Evolutionary conservation across 2,113 vertebrate species (phyloP).

Genomic region (Zingel zingel): DNA sequence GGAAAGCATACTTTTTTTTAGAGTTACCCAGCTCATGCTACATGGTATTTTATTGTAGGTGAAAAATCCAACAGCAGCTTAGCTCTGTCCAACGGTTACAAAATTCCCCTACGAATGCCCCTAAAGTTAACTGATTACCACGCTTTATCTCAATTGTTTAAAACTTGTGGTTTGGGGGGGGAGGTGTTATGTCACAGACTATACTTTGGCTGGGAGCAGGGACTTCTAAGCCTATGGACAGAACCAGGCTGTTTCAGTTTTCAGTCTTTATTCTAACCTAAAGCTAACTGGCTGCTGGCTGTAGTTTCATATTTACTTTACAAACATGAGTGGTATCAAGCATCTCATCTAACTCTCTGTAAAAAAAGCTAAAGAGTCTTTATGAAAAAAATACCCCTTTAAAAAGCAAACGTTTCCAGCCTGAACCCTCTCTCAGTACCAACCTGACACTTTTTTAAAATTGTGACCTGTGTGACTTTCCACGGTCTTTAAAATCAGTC

Average conservation of each 20-base stretch:
- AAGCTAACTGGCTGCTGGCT: constrained; percentile 2
- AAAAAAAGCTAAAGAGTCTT: not conserved
- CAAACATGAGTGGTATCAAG: not conserved
- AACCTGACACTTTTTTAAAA: not conserved
- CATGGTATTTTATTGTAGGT: not conserved
- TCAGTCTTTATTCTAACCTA: not conserved
- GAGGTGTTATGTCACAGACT: not conserved
- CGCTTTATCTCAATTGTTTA: not conserved
- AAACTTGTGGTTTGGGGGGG: not conserved
- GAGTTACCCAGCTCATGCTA: not conserved
- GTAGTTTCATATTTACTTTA: not conserved
- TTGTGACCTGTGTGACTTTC: not conserved
- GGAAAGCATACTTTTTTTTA: not conserved
- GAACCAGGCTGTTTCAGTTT: not conserved
- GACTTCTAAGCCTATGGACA: not conserved
- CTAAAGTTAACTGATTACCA: not conserved
- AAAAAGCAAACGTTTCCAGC: not conserved
- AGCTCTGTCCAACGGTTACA: not conserved
- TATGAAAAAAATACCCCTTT: not conserved
- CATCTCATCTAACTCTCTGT: not conserved
- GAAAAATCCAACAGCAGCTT: not conserved
- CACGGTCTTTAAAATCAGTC: not conserved
- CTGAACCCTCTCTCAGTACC: not conserved
- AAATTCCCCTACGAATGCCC: not conserved
- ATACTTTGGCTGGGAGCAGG: not conserved